phyloP scores from a whole-genome alignment of 1,140 invertebrate genomes.

The Ostrea edulis region DNA sequence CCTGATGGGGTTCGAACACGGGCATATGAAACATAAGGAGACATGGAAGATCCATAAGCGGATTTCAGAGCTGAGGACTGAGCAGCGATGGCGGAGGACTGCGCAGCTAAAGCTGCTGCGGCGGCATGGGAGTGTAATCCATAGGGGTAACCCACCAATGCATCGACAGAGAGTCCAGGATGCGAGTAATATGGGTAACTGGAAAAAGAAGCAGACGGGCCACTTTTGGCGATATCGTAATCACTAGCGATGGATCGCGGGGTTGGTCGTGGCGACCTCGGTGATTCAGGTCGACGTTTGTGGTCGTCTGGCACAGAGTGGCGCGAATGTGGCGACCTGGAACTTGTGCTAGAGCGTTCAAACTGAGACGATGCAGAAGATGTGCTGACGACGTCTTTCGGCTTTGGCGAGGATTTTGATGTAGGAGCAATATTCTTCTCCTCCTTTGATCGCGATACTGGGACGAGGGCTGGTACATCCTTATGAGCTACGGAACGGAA shows the following conservation, averaged over 20 bases:
- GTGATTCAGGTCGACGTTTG: slow-evolving; percentile 49
- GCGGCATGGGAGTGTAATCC: slow-evolving; percentile 82
- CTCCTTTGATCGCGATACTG: slow-evolving; percentile 63
- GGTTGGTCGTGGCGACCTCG: slow-evolving; percentile 46
- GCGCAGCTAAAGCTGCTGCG: slow-evolving; percentile 66
- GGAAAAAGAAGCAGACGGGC: slow-evolving; percentile 29
- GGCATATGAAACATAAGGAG: slow-evolving; percentile 87
- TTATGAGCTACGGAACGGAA: slow-evolving; percentile 73
- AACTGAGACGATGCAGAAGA: slow-evolving; percentile 52
- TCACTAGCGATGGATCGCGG: slow-evolving; percentile 41
- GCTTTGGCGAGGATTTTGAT: slow-evolving; percentile 53
- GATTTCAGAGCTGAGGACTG: slow-evolving; percentile 64
- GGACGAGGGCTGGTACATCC: slow-evolving; percentile 74
- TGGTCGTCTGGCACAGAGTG: slow-evolving; percentile 46
- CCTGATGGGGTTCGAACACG: slow-evolving; percentile 94
- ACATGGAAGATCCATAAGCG: slow-evolving; percentile 63
- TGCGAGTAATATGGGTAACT: slow-evolving; percentile 61
- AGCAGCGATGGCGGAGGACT: slow-evolving; percentile 61
- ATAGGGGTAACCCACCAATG: slow-evolving; percentile 59
- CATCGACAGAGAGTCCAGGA: slow-evolving; percentile 61
- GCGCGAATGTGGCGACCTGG: slow-evolving; percentile 47
- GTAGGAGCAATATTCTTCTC: slow-evolving; percentile 58
- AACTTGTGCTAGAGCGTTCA: slow-evolving; percentile 42
- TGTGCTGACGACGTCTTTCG: slow-evolving; percentile 55
- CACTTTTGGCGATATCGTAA: slow-evolving; percentile 43